These are phyloP conservation scores for Oophaga sylvatica DNA, from an alignment of 2,797 vertebrate species.

Conservation along the genomic window DNA sequence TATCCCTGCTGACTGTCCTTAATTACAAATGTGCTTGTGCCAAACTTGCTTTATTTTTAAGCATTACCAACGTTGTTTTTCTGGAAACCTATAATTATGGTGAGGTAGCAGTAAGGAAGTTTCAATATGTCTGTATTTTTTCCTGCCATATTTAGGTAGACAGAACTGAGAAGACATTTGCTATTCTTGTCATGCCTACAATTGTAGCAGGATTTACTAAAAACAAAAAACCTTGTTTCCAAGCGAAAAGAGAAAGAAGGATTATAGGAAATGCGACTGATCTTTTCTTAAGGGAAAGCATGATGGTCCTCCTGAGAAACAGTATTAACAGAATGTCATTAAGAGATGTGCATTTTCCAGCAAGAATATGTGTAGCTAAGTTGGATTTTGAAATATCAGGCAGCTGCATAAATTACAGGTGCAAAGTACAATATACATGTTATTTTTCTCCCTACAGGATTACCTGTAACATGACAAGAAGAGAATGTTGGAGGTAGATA, in stretches of 20 bases:
- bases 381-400: conserved; percentile 20
- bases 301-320: conserved; percentile 72
- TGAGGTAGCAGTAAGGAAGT: conserved; percentile 28
- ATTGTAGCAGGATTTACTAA: conserved; percentile 69
- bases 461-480: background rate
- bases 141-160: conserved; percentile 20
- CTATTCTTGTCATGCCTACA: conserved; percentile 72
- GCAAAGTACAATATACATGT: background rate
- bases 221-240: conserved; percentile 67
- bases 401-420: conserved; percentile 22
- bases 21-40: conserved; percentile 54
- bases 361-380: background rate
- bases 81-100: conserved; percentile 58
- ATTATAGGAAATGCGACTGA: conserved; percentile 74
- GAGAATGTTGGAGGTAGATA: background rate
- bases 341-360: conserved; percentile 64
- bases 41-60: conserved; percentile 55
- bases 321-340: conserved; percentile 71
- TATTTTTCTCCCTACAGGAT: background rate
- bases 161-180: conserved; percentile 59
- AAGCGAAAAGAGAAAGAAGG: conserved; percentile 66
- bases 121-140: conserved; percentile 47
- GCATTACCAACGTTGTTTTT: conserved; percentile 44
- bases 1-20: conserved; percentile 46
- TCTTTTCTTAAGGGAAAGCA: conserved; percentile 72